phyloP scores from a whole-genome alignment of 2,113 vertebrate genomes.

The Proterorhinus semilunaris region DNA sequence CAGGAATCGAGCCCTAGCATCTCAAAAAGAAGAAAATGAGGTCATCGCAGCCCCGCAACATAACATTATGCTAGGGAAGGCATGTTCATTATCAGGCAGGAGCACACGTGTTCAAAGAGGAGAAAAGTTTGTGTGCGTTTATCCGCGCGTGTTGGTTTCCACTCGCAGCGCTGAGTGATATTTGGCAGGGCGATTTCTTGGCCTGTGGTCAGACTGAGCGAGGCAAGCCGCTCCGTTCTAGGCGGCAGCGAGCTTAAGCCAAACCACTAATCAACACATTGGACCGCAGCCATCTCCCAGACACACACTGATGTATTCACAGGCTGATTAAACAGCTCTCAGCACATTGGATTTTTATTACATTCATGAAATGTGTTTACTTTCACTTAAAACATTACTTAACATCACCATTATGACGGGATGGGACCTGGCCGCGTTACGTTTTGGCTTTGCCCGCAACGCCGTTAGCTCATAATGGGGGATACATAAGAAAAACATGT shows the following conservation, averaged over 20 bases:
- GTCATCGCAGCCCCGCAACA: slow-evolving; percentile 38
- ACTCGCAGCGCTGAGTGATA: slow-evolving; percentile 68
- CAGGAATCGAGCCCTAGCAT: slow-evolving; percentile 30
- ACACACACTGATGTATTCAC: slow-evolving; percentile 68
- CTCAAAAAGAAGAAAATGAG: slow-evolving; percentile 28
- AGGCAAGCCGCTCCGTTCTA: slow-evolving; percentile 56
- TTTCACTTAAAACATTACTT: slow-evolving; percentile 70
- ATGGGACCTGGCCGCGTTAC: slow-evolving; percentile 51
- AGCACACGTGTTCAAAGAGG: slow-evolving; percentile 22
- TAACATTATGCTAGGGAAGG: slow-evolving; percentile 28
- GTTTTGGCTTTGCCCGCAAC: slow-evolving; percentile 33
- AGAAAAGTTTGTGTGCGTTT: slow-evolving; percentile 46
- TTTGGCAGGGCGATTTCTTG: slow-evolving; percentile 72
- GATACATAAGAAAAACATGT: slow-evolving; percentile 46
- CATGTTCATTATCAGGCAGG: slow-evolving; percentile 29
- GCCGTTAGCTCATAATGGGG: slow-evolving; percentile 44
- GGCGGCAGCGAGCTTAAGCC: slow-evolving; percentile 60
- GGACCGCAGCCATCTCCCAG: slow-evolving; percentile 59
- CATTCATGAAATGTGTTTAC: slow-evolving; percentile 71
- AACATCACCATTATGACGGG: slow-evolving; percentile 64
- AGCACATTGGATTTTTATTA: slow-evolving; percentile 73
- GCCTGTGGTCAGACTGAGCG: slow-evolving; percentile 66
- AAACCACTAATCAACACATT: slow-evolving; percentile 72
- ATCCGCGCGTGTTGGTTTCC: slow-evolving; percentile 42
- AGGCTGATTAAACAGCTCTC: slow-evolving; percentile 72